Evolutionary conservation across 2,888 invertebrate genomes (phyloP).

Genomic region (Ischnura elegans): DNA sequence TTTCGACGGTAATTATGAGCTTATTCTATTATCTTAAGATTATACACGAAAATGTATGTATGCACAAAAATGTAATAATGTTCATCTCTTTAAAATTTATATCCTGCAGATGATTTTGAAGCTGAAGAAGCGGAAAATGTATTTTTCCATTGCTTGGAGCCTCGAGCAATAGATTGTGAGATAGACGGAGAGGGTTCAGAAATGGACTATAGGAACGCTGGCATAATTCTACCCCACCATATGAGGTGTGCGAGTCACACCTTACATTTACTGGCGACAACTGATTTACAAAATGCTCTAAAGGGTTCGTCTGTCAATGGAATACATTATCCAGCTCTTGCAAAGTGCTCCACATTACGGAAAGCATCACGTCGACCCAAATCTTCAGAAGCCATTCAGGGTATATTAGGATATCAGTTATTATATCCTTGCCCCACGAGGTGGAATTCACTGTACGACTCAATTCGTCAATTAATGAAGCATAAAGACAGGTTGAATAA

Average conservation of each 20-base stretch:
- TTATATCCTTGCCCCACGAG: neutral
- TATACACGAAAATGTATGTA: neutral
- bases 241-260: conserved; percentile 11
- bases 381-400: neutral
- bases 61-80: neutral
- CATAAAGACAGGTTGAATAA: neutral
- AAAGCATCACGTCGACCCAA: neutral
- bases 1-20: no score
- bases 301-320: neutral
- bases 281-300: neutral
- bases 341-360: neutral
- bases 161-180: neutral
- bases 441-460: neutral
- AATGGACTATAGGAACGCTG: neutral
- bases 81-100: neutral
- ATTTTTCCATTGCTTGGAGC: neutral
- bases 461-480: neutral
- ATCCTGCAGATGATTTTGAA: neutral
- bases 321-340: conserved; percentile 19
- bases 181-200: neutral
- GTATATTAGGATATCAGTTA: neutral
- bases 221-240: neutral
- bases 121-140: neutral
- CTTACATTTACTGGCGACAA: neutral
- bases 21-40: neutral